Evolutionary conservation across 2,888 invertebrate species (phyloP).

Genomic region (Maniola hyperantus): DNA sequence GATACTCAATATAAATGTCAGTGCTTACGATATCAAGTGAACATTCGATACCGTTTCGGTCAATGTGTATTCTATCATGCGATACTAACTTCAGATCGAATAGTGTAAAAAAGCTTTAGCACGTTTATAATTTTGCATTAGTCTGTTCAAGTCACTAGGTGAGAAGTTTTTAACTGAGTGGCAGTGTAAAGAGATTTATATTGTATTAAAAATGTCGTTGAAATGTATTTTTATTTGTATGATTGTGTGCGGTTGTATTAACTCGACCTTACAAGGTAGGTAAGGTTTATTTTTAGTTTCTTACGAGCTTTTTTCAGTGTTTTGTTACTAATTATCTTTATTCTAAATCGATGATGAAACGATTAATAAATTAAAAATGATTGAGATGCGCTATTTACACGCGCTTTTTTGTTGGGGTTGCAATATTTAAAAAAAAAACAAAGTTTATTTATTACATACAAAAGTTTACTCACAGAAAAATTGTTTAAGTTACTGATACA

Average conservation of each 20-base stretch:
- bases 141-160: conserved; percentile 27
- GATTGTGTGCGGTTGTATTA: conserved; percentile 20
- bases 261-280: conserved; percentile 29
- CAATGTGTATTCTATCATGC: too few species aligned
- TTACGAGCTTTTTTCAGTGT: not conserved
- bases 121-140: conserved; percentile 17
- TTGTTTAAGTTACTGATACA: not conserved
- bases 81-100: not conserved
- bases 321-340: not conserved
- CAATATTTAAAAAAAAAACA: too few species aligned
- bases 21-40: too few species aligned
- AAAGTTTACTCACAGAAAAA: not conserved
- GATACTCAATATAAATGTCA: too few species aligned
- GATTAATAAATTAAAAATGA: too few species aligned
- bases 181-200: conserved; percentile 21
- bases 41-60: too few species aligned
- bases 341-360: too few species aligned
- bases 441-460: too few species aligned
- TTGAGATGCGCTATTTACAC: too few species aligned
- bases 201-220: conserved; percentile 17
- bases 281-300: not conserved
- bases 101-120: not conserved
- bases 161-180: conserved; percentile 25
- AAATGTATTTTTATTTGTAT: conserved; percentile 13
- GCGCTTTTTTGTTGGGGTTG: too few species aligned